Base-by-base conservation (phyloP, 30 jellyfish, hydroid and myxozoan species). In the Nemopilema nomurai region DNA sequence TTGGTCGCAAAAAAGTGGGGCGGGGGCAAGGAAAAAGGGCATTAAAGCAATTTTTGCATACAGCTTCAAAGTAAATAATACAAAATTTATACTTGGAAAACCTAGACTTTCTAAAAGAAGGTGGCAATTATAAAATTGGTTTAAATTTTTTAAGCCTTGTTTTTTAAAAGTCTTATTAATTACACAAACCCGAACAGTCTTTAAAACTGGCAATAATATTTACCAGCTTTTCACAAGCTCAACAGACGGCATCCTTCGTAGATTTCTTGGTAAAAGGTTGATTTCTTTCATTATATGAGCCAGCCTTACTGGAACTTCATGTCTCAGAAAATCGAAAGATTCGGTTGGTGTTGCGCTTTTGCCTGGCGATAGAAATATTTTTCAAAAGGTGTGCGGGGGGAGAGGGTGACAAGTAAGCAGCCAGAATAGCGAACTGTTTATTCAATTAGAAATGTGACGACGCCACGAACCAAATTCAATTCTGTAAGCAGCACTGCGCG, bases 241-340 rank as follows among this genome's bases (percentile, higher is more conserved):
- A 20, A 94, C 97, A 64, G 99, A 94, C 20, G 96, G 99, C 97
- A 89, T 94, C 20, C 86, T 70, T n/a, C 92, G 81, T 33, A 94
- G 67, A 81, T 89, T 89, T 30, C 91, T 83, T 49, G 99, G 99
- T n/a, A 94, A 82, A 73, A 89, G 87, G 72, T 87, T 89, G 81
- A 94, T 94, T 72, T 94, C 99, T 72, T 94, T 95, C 99, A 94
- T 94, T 4, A 94, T 94, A 52, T 93, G 98, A 6, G 99, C 97
- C 87, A 94, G 88, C 63, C 99, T 80, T 31, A 94, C 95, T 7
- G 99, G 97, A 68, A 94, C 96, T 94, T 94, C 99, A 89, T 89
- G 94, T 20, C 92, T 84, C 29, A 94, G 91, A 74, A 94, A 94
- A 0, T 84, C 78, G 74, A 81, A 94, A 23, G 99, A 94, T 29